A percentile compares a stretch with the other conserved stretches of the same genome.
Conservation (phyloP, 2,797 vertebrate genomes). For the Bradypus variegatus region DNA sequence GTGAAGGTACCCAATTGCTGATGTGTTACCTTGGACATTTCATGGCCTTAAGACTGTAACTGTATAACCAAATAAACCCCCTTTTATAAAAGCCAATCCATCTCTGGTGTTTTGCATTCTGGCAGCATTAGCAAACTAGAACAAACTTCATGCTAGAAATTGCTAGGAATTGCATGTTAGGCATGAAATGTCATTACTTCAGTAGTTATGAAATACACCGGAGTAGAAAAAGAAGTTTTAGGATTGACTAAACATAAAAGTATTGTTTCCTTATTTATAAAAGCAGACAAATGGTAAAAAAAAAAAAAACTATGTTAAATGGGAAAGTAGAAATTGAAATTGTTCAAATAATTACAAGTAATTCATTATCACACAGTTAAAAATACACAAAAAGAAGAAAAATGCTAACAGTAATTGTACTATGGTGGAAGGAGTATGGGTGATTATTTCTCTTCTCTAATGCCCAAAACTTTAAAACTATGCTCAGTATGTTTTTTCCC, state of each 20-base stretch:
- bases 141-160: too few relatives aligned
- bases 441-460: neutral
- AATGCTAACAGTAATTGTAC: neutral
- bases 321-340: neutral
- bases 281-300: neutral
- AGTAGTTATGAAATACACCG: neutral
- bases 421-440: neutral
- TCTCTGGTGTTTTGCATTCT: too few relatives aligned
- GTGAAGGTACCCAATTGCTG: too few relatives aligned
- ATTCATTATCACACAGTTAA: neutral
- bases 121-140: too few relatives aligned
- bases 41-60: too few relatives aligned
- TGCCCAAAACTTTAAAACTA: neutral
- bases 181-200: neutral
- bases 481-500: neutral
- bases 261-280: neutral
- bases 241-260: neutral
- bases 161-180: too few relatives aligned
- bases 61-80: too few relatives aligned
- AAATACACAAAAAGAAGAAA: neutral
- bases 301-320: neutral
- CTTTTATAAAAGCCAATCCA: too few relatives aligned
- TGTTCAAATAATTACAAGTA: constrained; percentile 5
- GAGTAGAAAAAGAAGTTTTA: neutral
- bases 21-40: too few relatives aligned